Evolutionary conservation across 2,113 vertebrate genomes (phyloP).

Genomic region (Istiophorus platypterus): DNA sequence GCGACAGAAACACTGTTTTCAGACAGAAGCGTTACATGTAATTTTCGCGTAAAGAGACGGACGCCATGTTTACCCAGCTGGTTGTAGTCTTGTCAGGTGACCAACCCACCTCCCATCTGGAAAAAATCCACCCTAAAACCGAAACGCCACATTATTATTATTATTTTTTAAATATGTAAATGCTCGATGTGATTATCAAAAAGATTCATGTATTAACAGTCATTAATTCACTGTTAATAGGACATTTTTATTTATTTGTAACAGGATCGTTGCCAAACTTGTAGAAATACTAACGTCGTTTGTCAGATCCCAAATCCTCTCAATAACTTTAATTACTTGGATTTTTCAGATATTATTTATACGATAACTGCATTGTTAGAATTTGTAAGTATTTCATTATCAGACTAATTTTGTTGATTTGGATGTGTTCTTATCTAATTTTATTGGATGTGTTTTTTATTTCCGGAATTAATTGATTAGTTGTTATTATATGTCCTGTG

Average conservation of each 20-base stretch:
- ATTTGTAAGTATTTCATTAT: no score
- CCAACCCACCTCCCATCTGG: not conserved
- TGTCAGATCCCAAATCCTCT: no score
- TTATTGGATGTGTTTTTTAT: no score
- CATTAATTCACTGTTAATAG: no score
- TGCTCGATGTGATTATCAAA: not conserved
- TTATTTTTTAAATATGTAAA: not conserved
- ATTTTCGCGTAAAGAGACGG: constrained; percentile 55
- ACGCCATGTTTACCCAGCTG: constrained; percentile 84
- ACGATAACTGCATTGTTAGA: no score
- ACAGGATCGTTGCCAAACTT: no score
- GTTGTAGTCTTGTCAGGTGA: constrained; percentile 76
- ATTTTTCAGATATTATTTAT: no score
- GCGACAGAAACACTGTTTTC: not conserved
- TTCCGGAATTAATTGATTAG: not conserved
- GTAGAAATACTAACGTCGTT: no score
- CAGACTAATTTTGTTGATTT: no score
- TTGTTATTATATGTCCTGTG: not conserved
- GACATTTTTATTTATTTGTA: not conserved
- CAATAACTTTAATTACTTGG: no score
- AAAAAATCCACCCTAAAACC: constrained; percentile 36
- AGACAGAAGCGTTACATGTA: constrained; percentile 14
- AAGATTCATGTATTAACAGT: not conserved
- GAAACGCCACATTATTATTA: not conserved
- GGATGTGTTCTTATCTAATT: no score